These are phyloP conservation scores for Tragelaphus buxtoni DNA, from an alignment of 2,113 vertebrate species.

Conservation along the genomic window DNA sequence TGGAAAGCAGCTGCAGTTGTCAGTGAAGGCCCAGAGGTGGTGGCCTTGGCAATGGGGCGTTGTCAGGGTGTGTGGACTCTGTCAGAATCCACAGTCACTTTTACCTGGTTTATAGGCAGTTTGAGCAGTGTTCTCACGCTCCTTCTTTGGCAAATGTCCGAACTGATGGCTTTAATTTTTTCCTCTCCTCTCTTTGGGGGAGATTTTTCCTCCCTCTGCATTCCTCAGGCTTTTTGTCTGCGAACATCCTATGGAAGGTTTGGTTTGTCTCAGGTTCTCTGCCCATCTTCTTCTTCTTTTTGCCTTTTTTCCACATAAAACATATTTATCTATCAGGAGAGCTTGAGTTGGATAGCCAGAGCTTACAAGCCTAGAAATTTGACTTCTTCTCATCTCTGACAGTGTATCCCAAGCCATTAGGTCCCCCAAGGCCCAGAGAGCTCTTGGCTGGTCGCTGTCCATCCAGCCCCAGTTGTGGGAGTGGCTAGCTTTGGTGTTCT, in stretches of 20 bases:
- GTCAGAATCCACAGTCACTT: neutral
- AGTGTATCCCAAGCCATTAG: neutral
- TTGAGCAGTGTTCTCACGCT: neutral
- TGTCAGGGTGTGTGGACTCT: neutral
- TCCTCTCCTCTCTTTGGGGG: neutral
- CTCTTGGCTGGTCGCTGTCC: neutral
- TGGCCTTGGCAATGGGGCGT: neutral
- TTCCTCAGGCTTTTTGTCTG: constrained; percentile 45
- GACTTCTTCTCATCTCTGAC: neutral
- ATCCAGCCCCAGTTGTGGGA: neutral
- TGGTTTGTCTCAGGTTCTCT: constrained; percentile 42
- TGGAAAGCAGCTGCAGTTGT: neutral
- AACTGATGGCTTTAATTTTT: constrained; percentile 43
- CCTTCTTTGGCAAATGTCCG: neutral
- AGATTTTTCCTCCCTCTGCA: neutral
- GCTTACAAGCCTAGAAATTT: neutral
- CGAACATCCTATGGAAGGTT: constrained; percentile 53
- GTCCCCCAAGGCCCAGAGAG: neutral
- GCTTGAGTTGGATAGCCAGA: constrained; percentile 10
- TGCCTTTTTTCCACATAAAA: constrained; percentile 11
- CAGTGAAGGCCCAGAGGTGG: neutral
- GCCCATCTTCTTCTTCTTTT: constrained; percentile 8
- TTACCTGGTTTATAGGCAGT: neutral
- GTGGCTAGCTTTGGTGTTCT: neutral
- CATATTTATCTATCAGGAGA: constrained; percentile 10